Conservation (phyloP, 2,113 vertebrate species). For the Ardeotis arabs region DNA sequence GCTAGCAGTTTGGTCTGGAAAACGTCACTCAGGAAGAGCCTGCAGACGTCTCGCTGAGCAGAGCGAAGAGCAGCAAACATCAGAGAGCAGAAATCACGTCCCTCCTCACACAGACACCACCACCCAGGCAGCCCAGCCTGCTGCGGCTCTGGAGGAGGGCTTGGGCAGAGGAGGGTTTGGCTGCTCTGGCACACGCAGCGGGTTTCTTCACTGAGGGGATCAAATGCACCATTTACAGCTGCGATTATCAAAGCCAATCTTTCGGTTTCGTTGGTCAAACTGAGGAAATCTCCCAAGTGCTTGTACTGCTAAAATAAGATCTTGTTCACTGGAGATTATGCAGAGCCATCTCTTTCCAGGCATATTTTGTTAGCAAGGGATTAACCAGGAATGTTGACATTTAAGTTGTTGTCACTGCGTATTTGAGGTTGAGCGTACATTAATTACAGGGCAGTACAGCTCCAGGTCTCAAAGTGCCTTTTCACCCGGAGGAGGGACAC, state of each 20-base stretch:
- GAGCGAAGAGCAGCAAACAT: not conserved
- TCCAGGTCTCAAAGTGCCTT: not conserved
- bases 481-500: not conserved
- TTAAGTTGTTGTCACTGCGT: constrained; percentile 55
- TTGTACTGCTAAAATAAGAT: constrained; percentile 46
- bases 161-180: not conserved
- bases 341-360: constrained; percentile 43
- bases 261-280: not conserved
- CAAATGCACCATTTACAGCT: constrained; percentile 28
- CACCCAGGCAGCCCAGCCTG: constrained; percentile 31
- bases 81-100: constrained; percentile 24
- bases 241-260: constrained; percentile 42
- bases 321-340: constrained; percentile 32
- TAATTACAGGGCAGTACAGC: constrained; percentile 33
- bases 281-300: constrained; percentile 14
- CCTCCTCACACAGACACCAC: not conserved
- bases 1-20: not conserved
- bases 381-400: constrained; percentile 63
- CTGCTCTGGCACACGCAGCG: not conserved
- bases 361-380: constrained; percentile 55
- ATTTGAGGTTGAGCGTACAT: constrained; percentile 33
- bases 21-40: not conserved
- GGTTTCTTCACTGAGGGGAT: not conserved
- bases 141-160: constrained; percentile 4
- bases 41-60: not conserved